Evolutionary conservation across 2,888 invertebrate genomes (phyloP).

Genomic region (Ptychoptera contaminata): DNA sequence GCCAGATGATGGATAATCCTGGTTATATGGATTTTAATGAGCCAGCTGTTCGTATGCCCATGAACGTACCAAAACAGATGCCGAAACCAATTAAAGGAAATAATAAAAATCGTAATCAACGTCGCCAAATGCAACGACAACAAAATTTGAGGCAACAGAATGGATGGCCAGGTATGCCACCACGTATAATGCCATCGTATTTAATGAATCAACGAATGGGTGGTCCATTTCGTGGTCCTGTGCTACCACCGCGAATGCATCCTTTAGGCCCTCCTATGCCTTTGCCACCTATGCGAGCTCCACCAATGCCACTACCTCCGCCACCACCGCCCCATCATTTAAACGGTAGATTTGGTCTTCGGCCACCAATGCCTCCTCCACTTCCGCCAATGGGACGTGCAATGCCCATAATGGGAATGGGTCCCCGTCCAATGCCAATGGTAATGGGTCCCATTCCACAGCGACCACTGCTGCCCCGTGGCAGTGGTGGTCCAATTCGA

Average conservation of each 20-base stretch:
- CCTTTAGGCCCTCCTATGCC: slow-evolving; percentile 1
- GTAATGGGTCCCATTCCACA: slow-evolving; percentile 6
- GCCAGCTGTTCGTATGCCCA: slow-evolving; percentile 11
- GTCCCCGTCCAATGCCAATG: slow-evolving; percentile 6
- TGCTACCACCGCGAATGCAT: slow-evolving; percentile 12
- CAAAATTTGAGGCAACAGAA: neutral
- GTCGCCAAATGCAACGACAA: slow-evolving; percentile 1
- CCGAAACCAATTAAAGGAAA: neutral
- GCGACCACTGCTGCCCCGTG: neutral
- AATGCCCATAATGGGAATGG: slow-evolving; percentile 5
- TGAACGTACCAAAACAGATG: too few relatives aligned
- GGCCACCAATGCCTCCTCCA: slow-evolving; percentile 8
- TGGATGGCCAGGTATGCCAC: slow-evolving; percentile 10
- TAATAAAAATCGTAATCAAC: neutral
- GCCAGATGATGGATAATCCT: slow-evolving; percentile 29
- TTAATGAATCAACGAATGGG: slow-evolving; percentile 11
- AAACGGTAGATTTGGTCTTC: slow-evolving; percentile 25
- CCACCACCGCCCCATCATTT: slow-evolving; percentile 11
- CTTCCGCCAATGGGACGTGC: slow-evolving; percentile 7
- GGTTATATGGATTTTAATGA: slow-evolving; percentile 29
- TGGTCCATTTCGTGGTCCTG: slow-evolving; percentile 15
- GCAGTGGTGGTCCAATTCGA: slow-evolving; percentile 7
- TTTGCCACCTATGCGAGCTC: slow-evolving; percentile 4
- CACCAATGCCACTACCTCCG: slow-evolving; percentile 15
- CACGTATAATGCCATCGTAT: neutral